Conservation (phyloP, 2,113 vertebrate species). For the Herpailurus yagouaroundi region DNA sequence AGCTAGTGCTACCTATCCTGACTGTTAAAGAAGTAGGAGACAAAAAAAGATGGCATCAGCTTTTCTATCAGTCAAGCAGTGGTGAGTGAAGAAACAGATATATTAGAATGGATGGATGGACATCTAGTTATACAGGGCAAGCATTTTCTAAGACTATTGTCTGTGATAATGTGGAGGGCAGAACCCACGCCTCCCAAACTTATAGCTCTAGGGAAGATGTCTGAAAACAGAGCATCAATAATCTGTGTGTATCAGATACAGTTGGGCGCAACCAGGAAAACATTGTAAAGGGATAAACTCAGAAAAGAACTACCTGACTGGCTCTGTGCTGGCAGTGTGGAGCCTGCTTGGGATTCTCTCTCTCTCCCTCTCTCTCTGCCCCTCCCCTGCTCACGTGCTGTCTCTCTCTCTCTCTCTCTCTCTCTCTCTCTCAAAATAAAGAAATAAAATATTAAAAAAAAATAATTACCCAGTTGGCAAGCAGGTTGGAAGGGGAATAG, state of each 20-base stretch:
- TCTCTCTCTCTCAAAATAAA: too few species aligned
- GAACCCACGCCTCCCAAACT: neutral
- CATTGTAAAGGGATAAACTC: neutral
- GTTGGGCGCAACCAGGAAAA: neutral
- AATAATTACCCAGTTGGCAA: neutral
- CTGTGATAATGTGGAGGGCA: too few species aligned
- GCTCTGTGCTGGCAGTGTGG: too few species aligned
- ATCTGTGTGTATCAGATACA: neutral
- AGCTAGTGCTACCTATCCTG: neutral
- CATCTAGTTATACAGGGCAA: neutral
- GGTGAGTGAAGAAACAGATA: neutral
- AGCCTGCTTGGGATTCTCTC: too few species aligned
- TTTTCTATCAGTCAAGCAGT: neutral
- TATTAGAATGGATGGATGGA: rapidly evolving
- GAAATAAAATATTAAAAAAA: too few species aligned
- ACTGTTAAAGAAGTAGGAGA: neutral
- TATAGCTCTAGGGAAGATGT: neutral
- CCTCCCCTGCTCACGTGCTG: too few species aligned
- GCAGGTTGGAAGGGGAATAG: neutral
- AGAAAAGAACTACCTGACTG: neutral
- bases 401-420: too few species aligned
- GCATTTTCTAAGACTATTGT: neutral
- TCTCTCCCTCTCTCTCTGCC: too few species aligned
- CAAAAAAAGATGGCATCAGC: neutral
- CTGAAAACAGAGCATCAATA: neutral